Percentiles rank a stretch among this genome's conserved stretches.
Evolutionary conservation across 2,113 vertebrate species (phyloP).

Genomic region (Capra hircus): DNA sequence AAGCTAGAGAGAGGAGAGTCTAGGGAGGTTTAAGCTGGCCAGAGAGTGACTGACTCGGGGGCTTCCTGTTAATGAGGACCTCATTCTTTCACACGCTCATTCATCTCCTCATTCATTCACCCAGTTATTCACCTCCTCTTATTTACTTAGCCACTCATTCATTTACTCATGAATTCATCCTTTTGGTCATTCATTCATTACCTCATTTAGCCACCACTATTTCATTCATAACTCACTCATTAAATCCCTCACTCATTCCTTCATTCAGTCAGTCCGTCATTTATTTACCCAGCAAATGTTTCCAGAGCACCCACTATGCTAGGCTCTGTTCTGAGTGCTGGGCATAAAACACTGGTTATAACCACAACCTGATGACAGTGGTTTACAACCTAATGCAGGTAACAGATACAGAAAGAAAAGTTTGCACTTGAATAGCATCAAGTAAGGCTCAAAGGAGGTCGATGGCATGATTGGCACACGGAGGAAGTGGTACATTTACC

Average conservation of each 20-base stretch:
- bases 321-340: background rate
- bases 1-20: background rate
- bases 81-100: background rate
- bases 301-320: background rate
- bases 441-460: background rate
- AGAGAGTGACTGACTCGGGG: background rate
- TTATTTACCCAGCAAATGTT: background rate
- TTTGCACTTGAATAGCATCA: background rate
- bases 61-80: background rate
- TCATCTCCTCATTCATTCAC: background rate
- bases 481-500: background rate
- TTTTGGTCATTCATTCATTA: background rate
- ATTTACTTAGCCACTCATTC: background rate
- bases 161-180: background rate
- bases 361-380: background rate
- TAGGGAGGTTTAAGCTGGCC: background rate
- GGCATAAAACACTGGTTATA: too few species aligned
- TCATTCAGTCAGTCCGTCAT: background rate
- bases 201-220: background rate
- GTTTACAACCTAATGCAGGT: background rate
- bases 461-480: accelerated
- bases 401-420: background rate
- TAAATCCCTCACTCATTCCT: background rate
- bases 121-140: background rate
- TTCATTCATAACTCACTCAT: background rate